phyloP scores from a whole-genome alignment of 92 coral and sea anemone species.

The Heteractis magnifica region DNA sequence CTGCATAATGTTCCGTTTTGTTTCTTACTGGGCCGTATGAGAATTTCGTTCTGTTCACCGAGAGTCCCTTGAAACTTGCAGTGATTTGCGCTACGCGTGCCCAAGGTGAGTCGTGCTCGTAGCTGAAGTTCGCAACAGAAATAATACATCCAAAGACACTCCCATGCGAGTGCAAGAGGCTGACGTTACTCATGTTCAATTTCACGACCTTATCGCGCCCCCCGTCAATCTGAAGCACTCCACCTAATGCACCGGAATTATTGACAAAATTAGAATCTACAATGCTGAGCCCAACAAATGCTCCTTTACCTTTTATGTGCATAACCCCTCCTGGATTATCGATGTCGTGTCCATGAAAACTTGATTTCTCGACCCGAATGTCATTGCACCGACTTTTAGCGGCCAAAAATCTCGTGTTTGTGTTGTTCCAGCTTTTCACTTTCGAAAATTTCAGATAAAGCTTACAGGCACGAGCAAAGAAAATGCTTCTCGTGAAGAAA shows the following conservation, averaged over 20 bases:
- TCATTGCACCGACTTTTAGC: not conserved
- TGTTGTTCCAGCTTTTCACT: conserved; percentile 5
- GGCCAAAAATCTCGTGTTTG: conserved; percentile 24
- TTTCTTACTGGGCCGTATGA: not conserved
- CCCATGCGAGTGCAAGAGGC: conserved; percentile 1
- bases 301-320: not conserved
- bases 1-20: not conserved
- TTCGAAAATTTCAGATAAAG: not conserved
- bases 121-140: not conserved
- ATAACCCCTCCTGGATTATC: conserved; percentile 17
- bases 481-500: not conserved
- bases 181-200: not conserved
- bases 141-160: conserved; percentile 2
- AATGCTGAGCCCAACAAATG: not conserved
- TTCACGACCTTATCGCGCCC: not conserved
- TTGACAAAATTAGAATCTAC: not conserved
- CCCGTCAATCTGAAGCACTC: conserved; percentile 18
- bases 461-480: not conserved
- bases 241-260: conserved; percentile 12
- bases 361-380: not conserved
- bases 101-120: not conserved
- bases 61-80: not conserved
- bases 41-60: not conserved
- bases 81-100: not conserved
- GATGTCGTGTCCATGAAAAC: conserved; percentile 13